phyloP scores from a whole-genome alignment of 2,113 vertebrate species.

The Rhinichthys klamathensis region DNA sequence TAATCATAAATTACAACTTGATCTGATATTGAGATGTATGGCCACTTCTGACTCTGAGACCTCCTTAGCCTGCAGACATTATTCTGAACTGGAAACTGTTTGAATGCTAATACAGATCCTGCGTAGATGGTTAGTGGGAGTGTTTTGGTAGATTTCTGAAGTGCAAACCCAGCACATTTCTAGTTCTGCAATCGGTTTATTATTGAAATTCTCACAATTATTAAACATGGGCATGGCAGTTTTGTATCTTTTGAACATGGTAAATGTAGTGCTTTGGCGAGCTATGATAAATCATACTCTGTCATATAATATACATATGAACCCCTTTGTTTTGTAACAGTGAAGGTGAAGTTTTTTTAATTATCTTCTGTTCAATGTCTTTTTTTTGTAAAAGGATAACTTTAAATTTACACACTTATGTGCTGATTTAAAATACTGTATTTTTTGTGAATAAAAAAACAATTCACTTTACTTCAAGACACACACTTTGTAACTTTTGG shows the following conservation, averaged over 20 bases:
- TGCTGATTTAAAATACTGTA: too few species aligned
- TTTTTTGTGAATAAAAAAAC: too few species aligned
- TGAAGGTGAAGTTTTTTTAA: background rate
- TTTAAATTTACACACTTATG: too few species aligned
- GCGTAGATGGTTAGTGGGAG: background rate
- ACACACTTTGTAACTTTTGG: too few species aligned
- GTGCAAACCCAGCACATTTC: background rate
- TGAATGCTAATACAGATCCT: background rate
- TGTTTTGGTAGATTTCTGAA: background rate
- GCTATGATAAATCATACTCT: background rate
- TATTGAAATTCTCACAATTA: background rate
- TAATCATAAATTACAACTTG: slow-evolving; percentile 57
- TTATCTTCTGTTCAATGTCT: background rate
- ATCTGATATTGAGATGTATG: slow-evolving; percentile 52
- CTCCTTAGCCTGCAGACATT: slow-evolving; percentile 49
- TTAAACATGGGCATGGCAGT: background rate
- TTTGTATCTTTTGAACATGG: background rate
- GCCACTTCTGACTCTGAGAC: slow-evolving; percentile 48
- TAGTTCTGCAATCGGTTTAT: background rate
- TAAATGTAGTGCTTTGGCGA: background rate
- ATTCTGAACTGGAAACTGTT: background rate
- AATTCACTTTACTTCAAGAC: too few species aligned
- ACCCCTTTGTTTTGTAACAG: too few species aligned
- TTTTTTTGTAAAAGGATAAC: background rate
- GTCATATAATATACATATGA: background rate